Percentiles rank a stretch among this genome's conserved stretches.
phyloP scores from a whole-genome alignment of 2,888 invertebrate species.

The Apamea monoglypha region DNA sequence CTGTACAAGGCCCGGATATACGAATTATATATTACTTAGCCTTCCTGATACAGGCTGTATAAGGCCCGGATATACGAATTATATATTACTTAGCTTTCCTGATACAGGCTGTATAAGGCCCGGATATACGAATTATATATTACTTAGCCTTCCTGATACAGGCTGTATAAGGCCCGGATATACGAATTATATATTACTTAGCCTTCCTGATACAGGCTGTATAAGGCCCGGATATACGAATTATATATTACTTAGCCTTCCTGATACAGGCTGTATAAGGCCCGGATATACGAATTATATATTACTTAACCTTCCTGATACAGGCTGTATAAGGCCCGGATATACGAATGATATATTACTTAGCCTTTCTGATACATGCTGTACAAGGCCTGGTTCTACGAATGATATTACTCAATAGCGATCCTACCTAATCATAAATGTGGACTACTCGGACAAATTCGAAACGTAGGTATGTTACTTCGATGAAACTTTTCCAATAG shows the following conservation, averaged over 20 bases:
- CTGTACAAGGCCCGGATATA: neutral
- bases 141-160: neutral
- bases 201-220: neutral
- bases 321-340: neutral
- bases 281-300: neutral
- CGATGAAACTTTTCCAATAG: conserved; percentile 3
- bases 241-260: neutral
- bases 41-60: neutral
- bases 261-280: neutral
- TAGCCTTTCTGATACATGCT: neutral
- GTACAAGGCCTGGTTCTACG: neutral
- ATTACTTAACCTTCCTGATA: neutral
- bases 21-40: neutral
- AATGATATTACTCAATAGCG: neutral
- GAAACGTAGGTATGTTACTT: neutral
- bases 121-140: neutral
- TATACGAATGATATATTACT: neutral
- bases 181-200: neutral
- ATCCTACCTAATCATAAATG: neutral
- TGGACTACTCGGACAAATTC: neutral
- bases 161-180: neutral
- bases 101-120: neutral
- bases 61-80: neutral
- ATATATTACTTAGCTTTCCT: too few species aligned
- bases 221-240: neutral